phyloP scores from a whole-genome alignment of 2,888 invertebrate species.

The Notocelia uddmanniana region DNA sequence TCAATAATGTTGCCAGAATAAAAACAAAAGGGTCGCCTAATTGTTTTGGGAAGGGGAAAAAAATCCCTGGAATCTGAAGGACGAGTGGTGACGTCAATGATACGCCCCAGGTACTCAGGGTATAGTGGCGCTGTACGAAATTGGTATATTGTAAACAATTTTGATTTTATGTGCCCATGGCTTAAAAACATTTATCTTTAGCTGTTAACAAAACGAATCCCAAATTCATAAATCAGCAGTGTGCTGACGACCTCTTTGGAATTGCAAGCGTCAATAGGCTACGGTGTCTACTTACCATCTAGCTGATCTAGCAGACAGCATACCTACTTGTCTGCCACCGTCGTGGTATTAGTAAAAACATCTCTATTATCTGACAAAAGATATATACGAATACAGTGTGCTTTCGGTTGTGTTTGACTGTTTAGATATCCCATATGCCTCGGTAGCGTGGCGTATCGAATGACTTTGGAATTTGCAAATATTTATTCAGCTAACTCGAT shows the following conservation, averaged over 20 bases:
- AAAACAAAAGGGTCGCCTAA: conserved; percentile 72
- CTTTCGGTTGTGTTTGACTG: background rate
- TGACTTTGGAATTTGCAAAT: conserved; percentile 35
- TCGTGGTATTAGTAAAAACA: too few species aligned
- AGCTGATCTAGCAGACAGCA: too few species aligned
- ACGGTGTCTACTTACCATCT: too few species aligned
- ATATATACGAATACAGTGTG: background rate
- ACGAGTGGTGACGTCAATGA: conserved; percentile 71
- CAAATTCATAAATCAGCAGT: too few species aligned
- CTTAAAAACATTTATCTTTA: too few species aligned
- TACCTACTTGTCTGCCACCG: too few species aligned
- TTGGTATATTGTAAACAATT: conserved; percentile 53
- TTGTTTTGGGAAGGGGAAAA: conserved; percentile 71
- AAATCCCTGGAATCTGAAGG: conserved; percentile 77
- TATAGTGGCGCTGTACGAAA: conserved; percentile 55
- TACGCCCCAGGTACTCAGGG: conserved; percentile 64
- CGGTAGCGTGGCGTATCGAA: conserved; percentile 24
- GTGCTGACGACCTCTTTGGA: too few species aligned
- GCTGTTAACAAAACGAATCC: too few species aligned
- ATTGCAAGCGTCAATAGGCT: too few species aligned
- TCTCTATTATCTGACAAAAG: background rate
- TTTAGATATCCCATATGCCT: background rate
- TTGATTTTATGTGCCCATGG: background rate
- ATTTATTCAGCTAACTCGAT: conserved; percentile 32
- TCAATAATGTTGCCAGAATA: conserved; percentile 53